Conservation (phyloP, 2,888 invertebrate genomes). For the Ceramica pisi region DNA sequence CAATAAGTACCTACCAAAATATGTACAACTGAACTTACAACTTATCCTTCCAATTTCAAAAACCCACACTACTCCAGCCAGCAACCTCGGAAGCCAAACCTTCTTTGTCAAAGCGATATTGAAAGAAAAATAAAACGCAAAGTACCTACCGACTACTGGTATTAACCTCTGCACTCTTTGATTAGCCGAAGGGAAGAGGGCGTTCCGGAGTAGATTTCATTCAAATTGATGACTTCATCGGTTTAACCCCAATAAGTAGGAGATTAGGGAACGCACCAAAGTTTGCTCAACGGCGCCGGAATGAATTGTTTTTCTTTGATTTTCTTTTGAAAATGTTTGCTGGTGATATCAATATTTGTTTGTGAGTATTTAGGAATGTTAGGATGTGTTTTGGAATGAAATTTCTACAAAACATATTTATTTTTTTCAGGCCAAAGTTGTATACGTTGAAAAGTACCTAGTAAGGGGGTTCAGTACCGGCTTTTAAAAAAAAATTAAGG, state of each 20-base stretch:
- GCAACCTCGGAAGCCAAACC: constrained; percentile 30
- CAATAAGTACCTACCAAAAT: neutral
- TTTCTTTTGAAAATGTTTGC: constrained; percentile 60
- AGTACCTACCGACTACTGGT: constrained; percentile 60
- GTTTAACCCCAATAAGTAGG: constrained; percentile 84
- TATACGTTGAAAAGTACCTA: no score
- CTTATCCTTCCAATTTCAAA: neutral
- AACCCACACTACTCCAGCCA: constrained; percentile 6
- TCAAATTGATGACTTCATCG: constrained; percentile 87
- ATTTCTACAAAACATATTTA: no score
- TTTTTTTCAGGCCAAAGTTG: neutral
- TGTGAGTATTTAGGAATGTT: neutral
- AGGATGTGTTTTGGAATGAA: neutral
- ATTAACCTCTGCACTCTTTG: constrained; percentile 80
- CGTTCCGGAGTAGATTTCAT: constrained; percentile 79
- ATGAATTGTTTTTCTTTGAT: constrained; percentile 80
- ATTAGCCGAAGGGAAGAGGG: constrained; percentile 78
- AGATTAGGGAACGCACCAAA: constrained; percentile 78
- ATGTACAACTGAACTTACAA: neutral
- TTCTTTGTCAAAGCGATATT: constrained; percentile 65
- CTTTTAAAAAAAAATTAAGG: no score
- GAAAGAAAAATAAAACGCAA: constrained; percentile 65
- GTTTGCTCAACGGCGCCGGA: constrained; percentile 80
- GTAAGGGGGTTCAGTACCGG: no score
- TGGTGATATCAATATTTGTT: constrained; percentile 42